These are phyloP conservation scores for Streblospio benedicti DNA, from an alignment of 1,140 invertebrate genomes.

Conservation along the genomic window DNA sequence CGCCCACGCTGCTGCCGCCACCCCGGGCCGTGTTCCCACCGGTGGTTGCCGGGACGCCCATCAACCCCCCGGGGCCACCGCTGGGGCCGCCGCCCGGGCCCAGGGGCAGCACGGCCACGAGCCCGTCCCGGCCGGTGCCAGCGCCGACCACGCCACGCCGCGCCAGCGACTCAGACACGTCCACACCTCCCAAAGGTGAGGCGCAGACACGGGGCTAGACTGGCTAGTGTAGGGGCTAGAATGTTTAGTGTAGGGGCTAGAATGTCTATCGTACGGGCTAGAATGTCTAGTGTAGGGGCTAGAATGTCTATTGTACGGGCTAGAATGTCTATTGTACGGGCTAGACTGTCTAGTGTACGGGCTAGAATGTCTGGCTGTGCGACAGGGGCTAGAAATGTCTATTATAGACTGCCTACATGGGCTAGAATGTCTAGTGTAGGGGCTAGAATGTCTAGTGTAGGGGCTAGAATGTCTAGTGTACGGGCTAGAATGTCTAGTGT, in stretches of 20 bases:
- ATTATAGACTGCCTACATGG: too few relatives aligned
- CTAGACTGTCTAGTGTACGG: neutral
- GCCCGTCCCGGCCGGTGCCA: constrained; percentile 1
- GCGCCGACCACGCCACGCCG: constrained; percentile 48
- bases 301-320: neutral
- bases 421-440: too few relatives aligned
- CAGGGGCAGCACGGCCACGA: constrained; percentile 5
- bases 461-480: too few relatives aligned
- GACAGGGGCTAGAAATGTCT: neutral
- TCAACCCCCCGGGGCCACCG: too few relatives aligned
- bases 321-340: neutral
- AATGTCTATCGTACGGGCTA: neutral
- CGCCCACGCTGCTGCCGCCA: too few relatives aligned
- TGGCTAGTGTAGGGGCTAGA: neutral
- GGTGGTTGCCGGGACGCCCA: too few relatives aligned
- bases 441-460: too few relatives aligned
- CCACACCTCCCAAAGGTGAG: constrained; percentile 82
- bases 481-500: too few relatives aligned
- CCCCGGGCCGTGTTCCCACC: too few relatives aligned
- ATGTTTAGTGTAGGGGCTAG: neutral
- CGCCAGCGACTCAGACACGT: constrained; percentile 86
- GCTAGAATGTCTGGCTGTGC: neutral
- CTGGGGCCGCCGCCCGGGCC: too few relatives aligned
- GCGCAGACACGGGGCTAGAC: constrained; percentile 12
- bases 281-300: neutral